Evolutionary conservation across 2,888 invertebrate genomes (phyloP), one percentile per base, ranked within the genome.

Genomic region (Phorcus lineatus): DNA sequence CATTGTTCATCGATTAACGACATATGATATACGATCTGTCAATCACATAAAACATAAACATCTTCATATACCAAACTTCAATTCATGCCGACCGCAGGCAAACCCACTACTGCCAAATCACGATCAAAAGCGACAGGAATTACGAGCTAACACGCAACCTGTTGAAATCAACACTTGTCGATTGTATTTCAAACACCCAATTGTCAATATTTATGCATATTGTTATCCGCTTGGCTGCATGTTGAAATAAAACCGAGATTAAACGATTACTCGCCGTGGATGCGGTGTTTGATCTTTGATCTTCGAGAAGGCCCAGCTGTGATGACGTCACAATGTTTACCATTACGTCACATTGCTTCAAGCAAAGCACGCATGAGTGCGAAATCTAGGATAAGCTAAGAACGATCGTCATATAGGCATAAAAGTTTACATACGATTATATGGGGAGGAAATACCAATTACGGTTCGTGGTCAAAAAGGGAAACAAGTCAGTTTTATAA

Each of bases 171-270:
- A 19, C 70, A 70, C 70, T 70, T 36, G 40, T 70, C 70, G 70
- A 70, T 70, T 70, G 70, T n/a, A 70, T 70, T 62, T 70, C 70
- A 40, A 40, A 70, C 70, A 22, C 31, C n/a, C 17, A 16, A 70
- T 70, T 70, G 70, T 70, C 70, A 70, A 70, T 70, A 70, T 70
- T 70, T 70, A 40, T 70, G 36, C 36, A 70, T 36, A 17, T 19
- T 31, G 31, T 70, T 70, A 70, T 70, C 19, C 70, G 70, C 70
- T 17, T 70, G 31, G n/a, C 40, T 31, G 70, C 19, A 19, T 70
- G 70, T 70, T 70, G 70, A 70, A 70, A 70, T 70, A 70, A 31
- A 70, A 70, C 70, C 28, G 36, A 31, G 70, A 70, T 70, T 70
- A 70, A 40, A 70, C 31, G 70, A 70, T 70, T 70, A 70, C 17